phyloP scores from a whole-genome alignment of 2,113 vertebrate species.

The Uria aalge region DNA sequence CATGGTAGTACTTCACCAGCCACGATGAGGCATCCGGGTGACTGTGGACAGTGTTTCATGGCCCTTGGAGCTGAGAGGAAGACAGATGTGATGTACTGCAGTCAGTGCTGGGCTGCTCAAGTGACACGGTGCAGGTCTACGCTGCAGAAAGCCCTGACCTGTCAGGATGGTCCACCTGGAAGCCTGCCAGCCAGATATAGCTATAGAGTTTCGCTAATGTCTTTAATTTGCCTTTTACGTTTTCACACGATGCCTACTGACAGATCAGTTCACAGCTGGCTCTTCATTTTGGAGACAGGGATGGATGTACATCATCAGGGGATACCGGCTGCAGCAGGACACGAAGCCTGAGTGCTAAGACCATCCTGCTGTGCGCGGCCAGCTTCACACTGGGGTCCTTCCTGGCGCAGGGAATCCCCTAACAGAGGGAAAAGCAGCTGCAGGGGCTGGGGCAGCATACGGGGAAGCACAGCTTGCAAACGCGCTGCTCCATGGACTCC shows the following conservation, averaged over 20 bases:
- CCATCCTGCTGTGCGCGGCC: background rate
- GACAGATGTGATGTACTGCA: background rate
- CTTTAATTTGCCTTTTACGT: background rate
- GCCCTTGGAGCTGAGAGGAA: background rate
- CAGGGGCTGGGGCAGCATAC: background rate
- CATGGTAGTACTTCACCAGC: background rate
- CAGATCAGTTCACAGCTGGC: background rate
- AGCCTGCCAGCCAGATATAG: background rate
- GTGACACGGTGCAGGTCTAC: rapidly evolving
- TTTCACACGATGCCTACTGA: background rate
- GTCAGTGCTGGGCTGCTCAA: background rate
- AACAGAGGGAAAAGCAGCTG: background rate
- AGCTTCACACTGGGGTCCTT: background rate
- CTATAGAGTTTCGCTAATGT: background rate
- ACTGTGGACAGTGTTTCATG: background rate
- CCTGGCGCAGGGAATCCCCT: background rate
- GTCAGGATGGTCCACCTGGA: background rate
- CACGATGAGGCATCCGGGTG: rapidly evolving
- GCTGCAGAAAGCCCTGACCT: background rate
- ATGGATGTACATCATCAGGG: background rate
- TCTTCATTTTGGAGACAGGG: background rate
- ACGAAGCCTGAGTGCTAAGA: background rate
- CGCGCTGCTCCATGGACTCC: background rate
- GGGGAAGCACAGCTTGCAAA: background rate
- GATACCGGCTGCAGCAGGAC: background rate